Evolutionary conservation across 2,797 vertebrate species (phyloP).

Genomic region (Argentina silus): DNA sequence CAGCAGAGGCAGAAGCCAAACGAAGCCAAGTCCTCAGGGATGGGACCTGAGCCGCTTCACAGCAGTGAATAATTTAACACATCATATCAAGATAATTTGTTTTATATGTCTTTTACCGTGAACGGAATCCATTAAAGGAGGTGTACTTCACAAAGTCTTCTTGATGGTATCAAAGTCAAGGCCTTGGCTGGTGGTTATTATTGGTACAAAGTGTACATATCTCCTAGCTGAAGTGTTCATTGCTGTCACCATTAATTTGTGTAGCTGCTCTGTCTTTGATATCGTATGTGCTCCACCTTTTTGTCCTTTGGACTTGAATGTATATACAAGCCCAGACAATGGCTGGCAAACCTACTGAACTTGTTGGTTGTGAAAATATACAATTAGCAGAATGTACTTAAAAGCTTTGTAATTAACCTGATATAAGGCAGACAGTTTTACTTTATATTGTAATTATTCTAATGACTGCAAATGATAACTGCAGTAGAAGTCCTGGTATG

Average conservation of each 20-base stretch:
- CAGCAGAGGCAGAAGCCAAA: conserved; percentile 40
- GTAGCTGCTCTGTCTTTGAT: conserved; percentile 45
- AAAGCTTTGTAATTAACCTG: no score
- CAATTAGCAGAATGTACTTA: no score
- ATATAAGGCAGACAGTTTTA: conserved; percentile 16
- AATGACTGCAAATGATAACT: conserved; percentile 48
- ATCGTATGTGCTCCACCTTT: conserved; percentile 39
- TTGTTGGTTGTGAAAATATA: no score
- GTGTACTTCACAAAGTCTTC: conserved; percentile 43
- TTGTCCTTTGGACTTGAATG: conserved; percentile 46
- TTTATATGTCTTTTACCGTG: conserved; percentile 55
- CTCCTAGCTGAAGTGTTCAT: conserved; percentile 33
- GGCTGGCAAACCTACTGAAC: not conserved
- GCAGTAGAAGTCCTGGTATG: conserved; percentile 39
- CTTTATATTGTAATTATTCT: conserved; percentile 31
- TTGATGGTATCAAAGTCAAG: conserved; percentile 57
- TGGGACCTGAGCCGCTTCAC: conserved; percentile 36
- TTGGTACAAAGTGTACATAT: conserved; percentile 47
- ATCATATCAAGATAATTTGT: conserved; percentile 58
- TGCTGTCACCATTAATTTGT: conserved; percentile 52
- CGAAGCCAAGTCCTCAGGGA: conserved; percentile 42
- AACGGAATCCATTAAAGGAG: conserved; percentile 57
- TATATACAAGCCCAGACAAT: conserved; percentile 37
- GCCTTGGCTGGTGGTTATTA: conserved; percentile 49
- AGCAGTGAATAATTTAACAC: conserved; percentile 66